Conservation (phyloP, 2,113 vertebrate genomes). For the Oxyura jamaicensis region DNA sequence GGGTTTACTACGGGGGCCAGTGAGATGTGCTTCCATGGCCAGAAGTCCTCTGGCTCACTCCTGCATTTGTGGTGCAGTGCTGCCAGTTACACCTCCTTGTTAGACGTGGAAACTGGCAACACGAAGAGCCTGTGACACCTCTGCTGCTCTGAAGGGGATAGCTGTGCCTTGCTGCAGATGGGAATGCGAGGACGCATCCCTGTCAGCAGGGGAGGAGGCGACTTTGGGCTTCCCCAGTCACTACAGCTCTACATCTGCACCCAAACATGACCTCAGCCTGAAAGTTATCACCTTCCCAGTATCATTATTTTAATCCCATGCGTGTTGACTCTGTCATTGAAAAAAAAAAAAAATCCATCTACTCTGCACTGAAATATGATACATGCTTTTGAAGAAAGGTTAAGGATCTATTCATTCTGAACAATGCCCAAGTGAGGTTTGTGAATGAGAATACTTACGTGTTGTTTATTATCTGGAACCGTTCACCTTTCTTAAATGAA, state of each 20-base stretch:
- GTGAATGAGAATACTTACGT: conserved; percentile 83
- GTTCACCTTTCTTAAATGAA: conserved; percentile 97
- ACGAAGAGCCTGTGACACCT: background rate
- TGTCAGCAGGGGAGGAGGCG: background rate
- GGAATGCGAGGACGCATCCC: background rate
- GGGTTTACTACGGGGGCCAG: background rate
- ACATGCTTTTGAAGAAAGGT: background rate
- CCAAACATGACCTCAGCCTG: background rate
- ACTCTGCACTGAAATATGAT: background rate
- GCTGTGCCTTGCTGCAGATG: background rate
- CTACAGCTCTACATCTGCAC: background rate
- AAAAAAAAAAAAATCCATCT: background rate
- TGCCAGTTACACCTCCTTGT: accelerated
- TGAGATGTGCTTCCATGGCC: accelerated
- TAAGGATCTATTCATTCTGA: background rate
- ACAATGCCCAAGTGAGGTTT: background rate
- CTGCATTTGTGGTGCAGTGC: background rate
- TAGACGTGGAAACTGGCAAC: background rate
- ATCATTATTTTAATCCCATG: background rate
- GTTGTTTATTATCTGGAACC: conserved; percentile 99
- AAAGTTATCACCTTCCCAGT: background rate
- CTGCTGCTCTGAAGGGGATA: accelerated
- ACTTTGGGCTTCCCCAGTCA: background rate
- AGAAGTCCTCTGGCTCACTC: background rate
- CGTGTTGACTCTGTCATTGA: background rate